Conservation (phyloP, 2,797 vertebrate genomes). For the Peromyscus attwateri region DNA sequence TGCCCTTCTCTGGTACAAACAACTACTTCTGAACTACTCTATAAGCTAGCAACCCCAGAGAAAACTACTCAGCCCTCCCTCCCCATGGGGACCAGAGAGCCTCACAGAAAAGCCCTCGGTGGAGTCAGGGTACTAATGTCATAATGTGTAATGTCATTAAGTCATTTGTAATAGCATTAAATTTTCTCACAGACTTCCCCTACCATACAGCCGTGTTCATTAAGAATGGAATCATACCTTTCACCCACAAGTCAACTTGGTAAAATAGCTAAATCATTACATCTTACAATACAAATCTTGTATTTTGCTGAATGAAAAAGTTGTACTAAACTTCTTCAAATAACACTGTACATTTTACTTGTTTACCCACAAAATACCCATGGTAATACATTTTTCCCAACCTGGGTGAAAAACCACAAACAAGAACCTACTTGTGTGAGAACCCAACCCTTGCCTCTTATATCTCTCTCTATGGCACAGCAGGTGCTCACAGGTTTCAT, state of each 20-base stretch:
- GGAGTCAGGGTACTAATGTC: neutral
- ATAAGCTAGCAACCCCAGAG: neutral
- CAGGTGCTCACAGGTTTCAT: slow-evolving; percentile 7
- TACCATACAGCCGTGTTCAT: neutral
- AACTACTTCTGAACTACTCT: slow-evolving; percentile 44
- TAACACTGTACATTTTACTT: slow-evolving; percentile 8
- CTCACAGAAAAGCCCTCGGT: neutral
- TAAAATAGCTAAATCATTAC: neutral
- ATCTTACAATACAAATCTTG: neutral
- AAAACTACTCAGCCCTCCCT: neutral
- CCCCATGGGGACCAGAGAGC: neutral
- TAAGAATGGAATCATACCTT: neutral
- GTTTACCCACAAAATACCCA: slow-evolving; percentile 3
- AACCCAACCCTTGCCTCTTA: neutral
- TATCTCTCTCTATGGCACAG: neutral
- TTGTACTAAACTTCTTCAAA: slow-evolving; percentile 18
- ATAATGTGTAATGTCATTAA: neutral
- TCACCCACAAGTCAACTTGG: slow-evolving; percentile 29
- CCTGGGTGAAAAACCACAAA: neutral
- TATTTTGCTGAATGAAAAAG: slow-evolving; percentile 42
- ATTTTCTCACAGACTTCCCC: neutral
- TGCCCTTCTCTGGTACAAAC: neutral
- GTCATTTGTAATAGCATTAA: neutral
- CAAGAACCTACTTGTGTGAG: neutral
- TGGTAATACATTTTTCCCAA: slow-evolving; percentile 7